Percentiles rank a stretch among this genome's conserved stretches.
Conservation (phyloP, 1,140 invertebrate species). For the Ceratina calcarata region DNA sequence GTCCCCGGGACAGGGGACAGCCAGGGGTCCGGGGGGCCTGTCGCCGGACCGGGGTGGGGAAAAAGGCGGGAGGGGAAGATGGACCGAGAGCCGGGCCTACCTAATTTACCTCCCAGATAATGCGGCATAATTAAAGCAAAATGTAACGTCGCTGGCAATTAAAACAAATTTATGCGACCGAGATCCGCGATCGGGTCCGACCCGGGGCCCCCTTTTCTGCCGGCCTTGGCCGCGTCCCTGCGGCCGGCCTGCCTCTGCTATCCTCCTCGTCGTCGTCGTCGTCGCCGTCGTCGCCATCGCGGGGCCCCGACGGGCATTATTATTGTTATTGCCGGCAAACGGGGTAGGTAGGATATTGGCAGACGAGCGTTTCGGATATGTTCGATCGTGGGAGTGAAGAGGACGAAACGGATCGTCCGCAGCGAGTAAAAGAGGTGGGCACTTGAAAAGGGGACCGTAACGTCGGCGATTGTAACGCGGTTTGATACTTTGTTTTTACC, state of each 20-base stretch:
- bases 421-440: neutral
- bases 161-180: constrained; percentile 82
- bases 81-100: constrained; percentile 76
- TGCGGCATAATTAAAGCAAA: constrained; percentile 82
- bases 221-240: constrained; percentile 63
- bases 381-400: neutral
- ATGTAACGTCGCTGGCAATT: constrained; percentile 82
- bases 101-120: constrained; percentile 82
- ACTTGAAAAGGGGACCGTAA: neutral
- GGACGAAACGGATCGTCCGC: neutral
- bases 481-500: no score
- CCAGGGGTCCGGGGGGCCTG: constrained; percentile 3
- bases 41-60: constrained; percentile 18
- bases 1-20: constrained; percentile 22
- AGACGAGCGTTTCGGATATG: constrained; percentile 30
- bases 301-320: constrained; percentile 58
- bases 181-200: constrained; percentile 79
- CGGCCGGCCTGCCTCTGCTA: constrained; percentile 21
- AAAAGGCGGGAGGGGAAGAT: constrained; percentile 51
- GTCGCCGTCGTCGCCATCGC: constrained; percentile 50
- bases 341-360: constrained; percentile 14
- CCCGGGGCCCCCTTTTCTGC: constrained; percentile 58
- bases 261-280: constrained; percentile 41
- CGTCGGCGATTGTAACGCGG: neutral
- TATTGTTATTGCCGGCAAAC: constrained; percentile 60